Base-by-base conservation (phyloP, 2,113 vertebrate species). In the Heloderma charlesbogerti region DNA sequence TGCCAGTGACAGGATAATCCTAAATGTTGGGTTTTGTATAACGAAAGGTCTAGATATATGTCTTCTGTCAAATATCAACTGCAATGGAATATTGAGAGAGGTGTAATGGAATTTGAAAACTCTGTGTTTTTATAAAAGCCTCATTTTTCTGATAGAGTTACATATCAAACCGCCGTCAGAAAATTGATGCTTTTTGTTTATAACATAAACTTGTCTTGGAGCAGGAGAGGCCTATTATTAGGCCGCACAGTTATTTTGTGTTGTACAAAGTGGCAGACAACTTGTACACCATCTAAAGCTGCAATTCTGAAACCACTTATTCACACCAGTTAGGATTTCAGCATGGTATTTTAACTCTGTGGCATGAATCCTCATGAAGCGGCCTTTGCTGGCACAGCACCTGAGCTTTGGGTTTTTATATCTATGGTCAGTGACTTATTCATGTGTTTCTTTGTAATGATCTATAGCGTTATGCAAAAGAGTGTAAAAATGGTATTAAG, bases 111-210 rank as follows among this genome's bases (percentile, higher is more conserved):
- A 91, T 16, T 48, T 40, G 84, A 88, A 92, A 95, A 88, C 22
- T 37, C 43, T 78, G 45, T 81, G 88, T 45, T 89, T 95, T 93
- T 92, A n/a, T 54, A 89, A 81, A 87, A 89, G 77, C n/a, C 34
- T 93, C 0, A 43, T 87, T 43, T 83, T 43, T 88, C 12, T 48
- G 31, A 34, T 88, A 27, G 71, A 89, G 80, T 88, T 69, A 86
- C 83, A 86, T 88, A 67, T 92, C 45, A 80, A 3, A 25, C n/a
- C 88, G 20, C n/a, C 48, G 80, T 87, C 86, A 75, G 34, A 87
- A 87, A 83, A 87, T 89, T 66, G 87, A 3, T 86, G 8, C 34
- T 93, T 92, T 83, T 93, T 94, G 87, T 89, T 92, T 89, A 66
- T 51, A 69, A 69, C n/a, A 34, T 25, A 40, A 72, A 31, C 67